Evolutionary conservation across 2,113 vertebrate genomes (phyloP), one percentile per base, ranked within the genome.

Genomic region (Gnathonemus longibarbis): DNA sequence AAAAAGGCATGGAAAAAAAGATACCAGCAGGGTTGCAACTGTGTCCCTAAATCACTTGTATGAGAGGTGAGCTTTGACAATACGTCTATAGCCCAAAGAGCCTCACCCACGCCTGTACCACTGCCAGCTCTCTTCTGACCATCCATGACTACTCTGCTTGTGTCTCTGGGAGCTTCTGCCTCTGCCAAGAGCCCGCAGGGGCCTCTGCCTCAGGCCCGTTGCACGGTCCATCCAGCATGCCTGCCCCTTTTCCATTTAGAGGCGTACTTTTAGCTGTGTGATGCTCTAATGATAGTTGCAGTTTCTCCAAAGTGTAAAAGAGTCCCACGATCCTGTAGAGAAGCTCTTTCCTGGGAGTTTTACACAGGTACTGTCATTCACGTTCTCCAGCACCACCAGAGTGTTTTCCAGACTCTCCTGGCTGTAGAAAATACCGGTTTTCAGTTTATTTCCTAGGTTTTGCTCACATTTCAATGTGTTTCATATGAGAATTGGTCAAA

Each of bases 311-410:
- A 95, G 93, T 94, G 93, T 94, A 95, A 95, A 92, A 92, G 93
- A 88, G 92, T 93, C 50, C 92, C 94, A 90, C 95, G 92, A 92
- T 95, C 95, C 94, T 96, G 95, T 94, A 95, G 95, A 92, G 94
- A 95, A 93, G 93, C 95, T 92, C 95, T 96, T 94, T 95, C 94
- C 94, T 96, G 95, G 95, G 95, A 95, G 91, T 95, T 95, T 94
- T 96, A 96, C 93, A 94, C 95, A 96, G 95, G 95, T 95, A 96
- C 94, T 88, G 90, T 91, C 91, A 86, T 88, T 88, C 84, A 91
- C 92, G 94, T 94, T 88, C 93, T 77, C 46, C 17, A 39, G 49
- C 31, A 53, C 31, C n/a, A 89, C 8, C 21, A 31, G n/a, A 58
- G 49, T 6, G 0, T 56, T 31, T 48, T 46, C 24, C 8, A 17